phyloP scores from a whole-genome alignment of 2,797 vertebrate genomes.

The Diplodus puntazzo region DNA sequence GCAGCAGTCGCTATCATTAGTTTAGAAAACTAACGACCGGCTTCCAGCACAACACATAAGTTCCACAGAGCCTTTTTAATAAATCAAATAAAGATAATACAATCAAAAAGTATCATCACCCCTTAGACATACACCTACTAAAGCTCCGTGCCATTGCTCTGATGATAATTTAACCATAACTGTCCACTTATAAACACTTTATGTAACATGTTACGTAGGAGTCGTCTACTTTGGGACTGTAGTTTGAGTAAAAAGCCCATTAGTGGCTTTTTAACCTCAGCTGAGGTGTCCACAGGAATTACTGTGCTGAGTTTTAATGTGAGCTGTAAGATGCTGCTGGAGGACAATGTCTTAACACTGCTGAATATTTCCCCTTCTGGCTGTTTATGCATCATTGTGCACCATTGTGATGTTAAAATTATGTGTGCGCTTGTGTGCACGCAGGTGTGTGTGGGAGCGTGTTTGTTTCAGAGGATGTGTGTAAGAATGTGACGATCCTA shows the following conservation, averaged over 20 bases:
- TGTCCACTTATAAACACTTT: constrained; percentile 30
- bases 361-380: constrained; percentile 33
- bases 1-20: too few relatives aligned
- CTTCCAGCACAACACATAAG: too few relatives aligned
- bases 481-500: neutral
- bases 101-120: neutral
- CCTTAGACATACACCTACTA: neutral
- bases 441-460: constrained; percentile 9
- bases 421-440: neutral
- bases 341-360: constrained; percentile 33
- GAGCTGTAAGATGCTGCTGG: constrained; percentile 32
- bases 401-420: constrained; percentile 1
- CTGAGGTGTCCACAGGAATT: constrained; percentile 43
- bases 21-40: too few relatives aligned
- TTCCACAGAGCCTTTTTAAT: too few relatives aligned
- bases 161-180: neutral
- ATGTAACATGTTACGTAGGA: constrained; percentile 30
- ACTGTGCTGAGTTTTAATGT: constrained; percentile 31
- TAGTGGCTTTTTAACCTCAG: constrained; percentile 46
- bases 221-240: neutral
- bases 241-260: constrained; percentile 42
- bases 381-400: constrained; percentile 33
- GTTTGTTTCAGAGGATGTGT: constrained; percentile 3
- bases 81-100: neutral
- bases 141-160: constrained; percentile 1